Base-by-base conservation (phyloP, 2,113 vertebrate species). In the Brachyhypopomus occidentalis region DNA sequence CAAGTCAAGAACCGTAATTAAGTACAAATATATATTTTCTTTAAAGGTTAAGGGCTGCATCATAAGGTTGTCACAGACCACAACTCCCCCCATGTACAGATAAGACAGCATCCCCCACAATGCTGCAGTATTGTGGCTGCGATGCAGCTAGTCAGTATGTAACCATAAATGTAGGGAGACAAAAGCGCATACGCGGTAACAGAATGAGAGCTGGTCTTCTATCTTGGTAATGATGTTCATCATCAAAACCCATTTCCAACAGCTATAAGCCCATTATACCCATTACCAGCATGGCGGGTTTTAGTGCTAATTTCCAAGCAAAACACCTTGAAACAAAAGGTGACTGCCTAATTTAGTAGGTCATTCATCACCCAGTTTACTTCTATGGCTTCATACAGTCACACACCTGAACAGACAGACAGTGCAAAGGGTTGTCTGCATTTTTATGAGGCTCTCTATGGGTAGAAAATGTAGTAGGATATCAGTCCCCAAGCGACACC, bases 1-100 rank as follows among this genome's bases (percentile, higher is more conserved):
- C 67, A 69, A 38, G 55, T 27, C 36, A 5, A 60, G 58, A 79
- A 60, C 20, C 48, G 36, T 80, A 80, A 79, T 79, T 72, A 72
- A 72, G 27, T 30, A 27, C 69, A 62, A 36, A 41, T 25, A 17
- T 41, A 64, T n/a, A 60, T 60, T 60, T 60, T 9, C 58, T 22
- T 60, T 41, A 27, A 25, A 6, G 36, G 67, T 71, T n/a, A 41
- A 34, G n/a, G 34, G 14, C 67, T 4, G 52, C 59, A 52, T 17
- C 55, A 27, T 23, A 71, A 71, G 66, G 12, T 52, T 52, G 45
- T 52, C 45, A 14, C 45, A 52, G 45, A 12, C 45, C 12, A 14
- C 12, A 52, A 1, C 45, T 52, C 14, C 45, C 0, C 45, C 45
- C 45, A 52, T 52, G 45, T 52, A 52, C 45, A 52, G 45, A 52